Conservation (phyloP, 1,140 invertebrate species). For the Polypedilum vanderplanki region DNA sequence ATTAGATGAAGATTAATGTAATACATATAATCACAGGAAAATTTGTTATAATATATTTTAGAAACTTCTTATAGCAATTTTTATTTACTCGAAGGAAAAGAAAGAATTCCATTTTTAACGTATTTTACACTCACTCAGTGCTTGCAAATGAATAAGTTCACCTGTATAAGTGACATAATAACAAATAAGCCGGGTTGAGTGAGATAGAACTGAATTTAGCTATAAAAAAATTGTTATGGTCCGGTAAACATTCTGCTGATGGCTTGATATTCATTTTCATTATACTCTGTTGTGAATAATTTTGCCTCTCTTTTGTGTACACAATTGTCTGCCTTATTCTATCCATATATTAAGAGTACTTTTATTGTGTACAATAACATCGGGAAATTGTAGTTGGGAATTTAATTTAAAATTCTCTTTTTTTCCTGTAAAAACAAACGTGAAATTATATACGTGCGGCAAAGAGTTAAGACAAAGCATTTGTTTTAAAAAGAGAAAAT, state of each 20-base stretch:
- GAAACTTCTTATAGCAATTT: background rate
- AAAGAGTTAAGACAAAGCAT: slow-evolving; percentile 18
- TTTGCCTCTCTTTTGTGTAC: background rate
- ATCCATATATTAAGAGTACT: background rate
- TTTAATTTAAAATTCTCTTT: background rate
- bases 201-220: slow-evolving; percentile 5
- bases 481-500: background rate
- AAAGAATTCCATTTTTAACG: background rate
- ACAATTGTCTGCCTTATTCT: background rate
- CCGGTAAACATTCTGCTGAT: slow-evolving; percentile 10
- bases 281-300: slow-evolving; percentile 8
- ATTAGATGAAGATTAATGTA: slow-evolving; percentile 6
- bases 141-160: background rate
- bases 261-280: slow-evolving; percentile 15
- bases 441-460: background rate
- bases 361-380: background rate
- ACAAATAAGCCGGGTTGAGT: background rate
- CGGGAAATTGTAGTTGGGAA: background rate
- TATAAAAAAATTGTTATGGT: slow-evolving; percentile 10
- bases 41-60: background rate
- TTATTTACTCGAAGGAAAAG: background rate
- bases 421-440: too few species aligned
- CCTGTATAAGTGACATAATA: slow-evolving; percentile 18
- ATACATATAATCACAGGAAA: background rate
- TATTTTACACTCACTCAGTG: background rate